A percentile compares a stretch with the other conserved stretches of the same genome.
These are phyloP conservation scores for Tokudaia tokunoshimensis DNA, from an alignment of 2,797 vertebrate genomes.

Conservation along the genomic window DNA sequence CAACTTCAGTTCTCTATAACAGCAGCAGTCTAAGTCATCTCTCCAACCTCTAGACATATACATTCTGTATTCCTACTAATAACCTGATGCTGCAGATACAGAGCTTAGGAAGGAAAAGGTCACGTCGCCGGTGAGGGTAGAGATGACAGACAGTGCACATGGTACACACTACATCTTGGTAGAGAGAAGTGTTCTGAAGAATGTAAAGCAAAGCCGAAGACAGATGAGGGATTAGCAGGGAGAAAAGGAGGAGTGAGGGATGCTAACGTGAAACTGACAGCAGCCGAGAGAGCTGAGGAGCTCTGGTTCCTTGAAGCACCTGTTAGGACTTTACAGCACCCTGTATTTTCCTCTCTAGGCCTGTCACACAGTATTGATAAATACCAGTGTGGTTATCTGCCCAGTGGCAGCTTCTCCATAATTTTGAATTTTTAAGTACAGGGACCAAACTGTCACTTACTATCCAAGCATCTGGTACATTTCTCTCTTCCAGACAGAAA, in stretches of 20 bases:
- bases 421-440: neutral
- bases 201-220: neutral
- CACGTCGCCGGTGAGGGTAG: neutral
- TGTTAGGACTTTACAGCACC: neutral
- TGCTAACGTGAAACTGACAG: neutral
- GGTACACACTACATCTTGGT: neutral
- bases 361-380: neutral
- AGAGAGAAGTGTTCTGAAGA: neutral
- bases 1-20: neutral
- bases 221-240: neutral
- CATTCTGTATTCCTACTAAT: neutral
- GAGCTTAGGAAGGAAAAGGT: too few species aligned
- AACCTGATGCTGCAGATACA: neutral
- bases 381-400: neutral
- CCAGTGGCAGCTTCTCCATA: neutral
- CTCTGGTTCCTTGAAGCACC: neutral
- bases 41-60: neutral
- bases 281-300: neutral
- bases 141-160: neutral
- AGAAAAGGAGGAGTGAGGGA: neutral
- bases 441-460: neutral
- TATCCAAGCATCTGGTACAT: neutral
- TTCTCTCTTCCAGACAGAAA: constrained; percentile 7
- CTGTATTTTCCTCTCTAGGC: neutral
- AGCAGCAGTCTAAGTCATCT: neutral